Percentiles rank a stretch among this genome's conserved stretches.
These are phyloP conservation scores for Sepiola atlantica DNA, from an alignment of 2,888 invertebrate genomes.

Conservation along the genomic window DNA sequence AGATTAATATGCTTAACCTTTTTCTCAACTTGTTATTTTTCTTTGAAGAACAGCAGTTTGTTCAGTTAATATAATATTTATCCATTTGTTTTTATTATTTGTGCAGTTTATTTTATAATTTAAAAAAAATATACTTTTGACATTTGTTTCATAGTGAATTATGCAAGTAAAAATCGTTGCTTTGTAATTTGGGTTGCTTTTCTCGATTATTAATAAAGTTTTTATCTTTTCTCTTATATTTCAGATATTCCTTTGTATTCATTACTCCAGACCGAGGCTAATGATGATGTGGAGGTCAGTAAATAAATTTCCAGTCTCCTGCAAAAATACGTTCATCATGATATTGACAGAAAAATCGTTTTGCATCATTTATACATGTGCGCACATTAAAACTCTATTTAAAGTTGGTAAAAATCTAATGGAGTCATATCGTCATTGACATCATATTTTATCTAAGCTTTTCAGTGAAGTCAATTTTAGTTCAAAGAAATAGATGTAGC, in stretches of 20 bases:
- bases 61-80: background rate
- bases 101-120: background rate
- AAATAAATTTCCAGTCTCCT: background rate
- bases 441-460: too few species aligned
- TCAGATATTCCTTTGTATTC: constrained; percentile 42
- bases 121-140: background rate
- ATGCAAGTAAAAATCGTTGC: background rate
- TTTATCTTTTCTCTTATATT: background rate
- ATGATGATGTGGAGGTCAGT: constrained; percentile 45
- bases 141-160: background rate
- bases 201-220: background rate
- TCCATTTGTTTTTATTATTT: background rate
- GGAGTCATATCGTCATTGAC: too few species aligned
- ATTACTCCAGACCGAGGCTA: constrained; percentile 2
- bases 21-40: too few species aligned
- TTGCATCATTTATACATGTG: too few species aligned
- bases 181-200: background rate
- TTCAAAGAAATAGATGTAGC: too few species aligned
- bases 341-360: background rate
- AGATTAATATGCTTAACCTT: too few species aligned
- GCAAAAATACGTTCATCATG: background rate
- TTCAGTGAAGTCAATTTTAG: too few species aligned
- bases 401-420: too few species aligned
- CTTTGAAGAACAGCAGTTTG: constrained; percentile 8
- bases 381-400: too few species aligned